phyloP scores from a whole-genome alignment of 2,797 vertebrate species.

The Chromobotia macracanthus region DNA sequence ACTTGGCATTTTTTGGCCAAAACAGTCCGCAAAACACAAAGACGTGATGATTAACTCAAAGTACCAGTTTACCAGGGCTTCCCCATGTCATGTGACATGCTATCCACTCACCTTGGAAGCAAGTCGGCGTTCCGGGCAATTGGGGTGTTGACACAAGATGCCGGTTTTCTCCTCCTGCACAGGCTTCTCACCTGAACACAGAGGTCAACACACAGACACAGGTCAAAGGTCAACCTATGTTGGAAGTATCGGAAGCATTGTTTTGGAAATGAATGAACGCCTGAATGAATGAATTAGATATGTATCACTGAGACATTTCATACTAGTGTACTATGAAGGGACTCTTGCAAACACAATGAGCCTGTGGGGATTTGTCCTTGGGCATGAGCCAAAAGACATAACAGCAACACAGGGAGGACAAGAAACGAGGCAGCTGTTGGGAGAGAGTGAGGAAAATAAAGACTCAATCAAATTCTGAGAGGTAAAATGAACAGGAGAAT shows the following conservation, averaged over 20 bases:
- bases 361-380: constrained; percentile 49
- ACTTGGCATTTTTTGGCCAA: constrained; percentile 13
- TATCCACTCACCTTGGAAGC: constrained; percentile 83
- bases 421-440: constrained; percentile 43
- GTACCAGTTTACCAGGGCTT: background rate
- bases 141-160: constrained; percentile 83
- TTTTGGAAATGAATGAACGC: constrained; percentile 20
- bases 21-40: constrained; percentile 5
- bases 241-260: background rate
- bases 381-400: constrained; percentile 51
- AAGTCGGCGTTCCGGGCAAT: constrained; percentile 79
- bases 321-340: constrained; percentile 5
- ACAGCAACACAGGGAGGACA: constrained; percentile 33
- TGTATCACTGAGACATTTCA: constrained; percentile 18
- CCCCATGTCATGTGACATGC: background rate
- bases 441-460: constrained; percentile 57
- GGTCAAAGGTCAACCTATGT: constrained; percentile 23
- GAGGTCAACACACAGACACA: constrained; percentile 50
- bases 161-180: constrained; percentile 74
- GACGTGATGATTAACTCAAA: background rate
- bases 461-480: constrained; percentile 53
- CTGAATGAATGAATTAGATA: constrained; percentile 14
- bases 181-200: constrained; percentile 80
- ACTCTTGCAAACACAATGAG: constrained; percentile 36
- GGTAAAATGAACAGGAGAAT: constrained; percentile 52